These are phyloP conservation scores for Holocentrus rufus DNA, from an alignment of 2,797 vertebrate species.

Conservation along the genomic window DNA sequence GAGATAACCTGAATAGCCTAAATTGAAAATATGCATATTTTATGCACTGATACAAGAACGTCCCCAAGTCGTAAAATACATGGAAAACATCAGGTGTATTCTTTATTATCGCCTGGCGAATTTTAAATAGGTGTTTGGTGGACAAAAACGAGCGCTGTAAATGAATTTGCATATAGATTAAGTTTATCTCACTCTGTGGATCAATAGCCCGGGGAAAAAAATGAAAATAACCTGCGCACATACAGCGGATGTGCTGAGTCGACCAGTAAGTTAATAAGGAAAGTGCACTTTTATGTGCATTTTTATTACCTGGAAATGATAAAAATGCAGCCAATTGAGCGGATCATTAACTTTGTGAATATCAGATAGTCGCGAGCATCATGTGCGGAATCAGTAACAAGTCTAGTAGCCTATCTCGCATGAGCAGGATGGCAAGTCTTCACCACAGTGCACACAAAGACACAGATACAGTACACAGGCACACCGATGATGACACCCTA, in stretches of 20 bases:
- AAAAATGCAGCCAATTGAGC: not conserved
- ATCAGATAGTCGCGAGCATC: slow-evolving; percentile 37
- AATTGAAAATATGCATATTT: too few species aligned
- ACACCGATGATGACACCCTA: slow-evolving; percentile 49
- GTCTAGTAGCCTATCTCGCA: slow-evolving; percentile 19
- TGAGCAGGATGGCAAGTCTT: slow-evolving; percentile 42
- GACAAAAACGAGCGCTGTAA: too few species aligned
- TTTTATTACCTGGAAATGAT: not conserved
- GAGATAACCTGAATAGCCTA: not conserved
- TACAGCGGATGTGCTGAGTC: not conserved
- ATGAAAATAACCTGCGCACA: not conserved
- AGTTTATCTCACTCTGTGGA: too few species aligned
- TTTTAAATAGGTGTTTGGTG: too few species aligned
- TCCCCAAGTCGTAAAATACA: too few species aligned
- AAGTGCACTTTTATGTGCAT: not conserved
- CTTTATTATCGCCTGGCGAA: too few species aligned
- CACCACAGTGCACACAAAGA: slow-evolving; percentile 22
- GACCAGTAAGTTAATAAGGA: not conserved
- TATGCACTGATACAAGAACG: too few species aligned
- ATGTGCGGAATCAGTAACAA: slow-evolving; percentile 38
- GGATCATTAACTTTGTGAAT: not conserved
- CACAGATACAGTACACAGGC: slow-evolving; percentile 14
- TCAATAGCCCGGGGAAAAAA: not conserved
- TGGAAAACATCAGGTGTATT: too few species aligned
- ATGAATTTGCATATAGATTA: too few species aligned